Evolutionary conservation across 2,113 vertebrate genomes (phyloP), one percentile per base, ranked within the genome.

Genomic region (Smithornis capensis): DNA sequence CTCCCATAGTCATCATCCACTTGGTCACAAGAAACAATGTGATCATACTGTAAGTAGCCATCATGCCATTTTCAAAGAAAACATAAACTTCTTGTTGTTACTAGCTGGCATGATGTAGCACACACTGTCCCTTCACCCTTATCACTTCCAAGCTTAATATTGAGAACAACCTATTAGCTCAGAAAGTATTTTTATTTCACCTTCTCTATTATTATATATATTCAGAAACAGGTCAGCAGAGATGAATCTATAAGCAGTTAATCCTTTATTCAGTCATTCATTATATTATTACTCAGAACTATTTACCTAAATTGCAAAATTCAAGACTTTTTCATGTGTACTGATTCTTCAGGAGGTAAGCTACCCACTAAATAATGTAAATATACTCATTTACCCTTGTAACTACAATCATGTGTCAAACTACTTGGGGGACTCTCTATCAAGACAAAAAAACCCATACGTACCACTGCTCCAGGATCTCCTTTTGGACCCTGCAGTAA

Each of bases 401-500:
- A 19, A 38, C 10, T 82, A 63, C 21, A 18, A 53, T 12, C 19
- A 60, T 38, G n/a, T 40, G 17, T 37, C 73, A 63, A 89, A 64
- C 23, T 86, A 52, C 19, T 19, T 28, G 21, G 15, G 14, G 23
- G 83, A 44, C 49, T 86, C n/a, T 83, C 52, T 81, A 40, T 19
- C 12, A 63, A 22, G 28, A 74, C 1, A 7, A 76, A 73, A 76
- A 65, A 60, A 59, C 50, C 42, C 15, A 97, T 98, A 99, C 99
- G 96, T 98, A 99, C 99, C 95, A 83, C 85, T 86, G 93, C 86
- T 80, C 99, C 99, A 87, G 98, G 97, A 89, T 99, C 99, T 90
- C 99, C 99, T 98, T 99, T 99, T 45, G 98, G 98, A 64, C 99
- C 99, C 99, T 99, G 87, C 27, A 96, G 97, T n/a, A n/a, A 85